Evolutionary conservation across 2,888 invertebrate species (phyloP), one percentile per base, ranked within the genome.

Genomic region (Torymus auratus): DNA sequence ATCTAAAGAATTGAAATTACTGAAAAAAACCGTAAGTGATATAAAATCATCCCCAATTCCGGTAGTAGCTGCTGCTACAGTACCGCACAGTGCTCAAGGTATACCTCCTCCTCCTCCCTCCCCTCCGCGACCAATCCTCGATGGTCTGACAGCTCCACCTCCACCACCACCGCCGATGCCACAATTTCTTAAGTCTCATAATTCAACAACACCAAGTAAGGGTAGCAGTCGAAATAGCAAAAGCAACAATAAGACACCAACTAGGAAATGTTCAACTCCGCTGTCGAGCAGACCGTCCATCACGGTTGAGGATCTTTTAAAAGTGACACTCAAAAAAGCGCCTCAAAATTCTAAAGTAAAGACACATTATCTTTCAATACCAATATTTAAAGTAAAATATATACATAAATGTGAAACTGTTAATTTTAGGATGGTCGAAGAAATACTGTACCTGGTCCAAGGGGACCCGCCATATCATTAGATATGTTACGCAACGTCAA

Each of bases 401-500:
- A 60, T 17, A 60, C 60, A 60, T 15, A 74, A 2, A 58, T 7
- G 15, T 15, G 62, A 70, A 50, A 15, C 55, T 55, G 23, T 77
- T 53, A 67, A 50, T 83, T 83, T 75, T 64, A 89, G 88, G 88
- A 88, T 17, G 86, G 86, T 53, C 83, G 83, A 78, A 85, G 84
- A 61, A 86, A 85, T 65, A 83, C 81, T 3, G 53, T 85, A 56
- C 83, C 84, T 68, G 84, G 80, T 50, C 84, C 86, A 4, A 85
- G 81, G 28, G 89, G 88, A 17, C 90, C 90, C 0, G 84, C 86
- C 3, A 86, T 91, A 62, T 90, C 91, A 0, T 55, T 89, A 68
- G 91, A 91, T 55, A 90, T 90, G 90, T 74, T 91, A 28, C 86
- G 88, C 0, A 90, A 87, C 62, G 90, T 91, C 0, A 91, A 91